A percentile compares a stretch with the other conserved stretches of the same genome.
Conservation (phyloP, 2,113 vertebrate species). For the Mesitornis unicolor region DNA sequence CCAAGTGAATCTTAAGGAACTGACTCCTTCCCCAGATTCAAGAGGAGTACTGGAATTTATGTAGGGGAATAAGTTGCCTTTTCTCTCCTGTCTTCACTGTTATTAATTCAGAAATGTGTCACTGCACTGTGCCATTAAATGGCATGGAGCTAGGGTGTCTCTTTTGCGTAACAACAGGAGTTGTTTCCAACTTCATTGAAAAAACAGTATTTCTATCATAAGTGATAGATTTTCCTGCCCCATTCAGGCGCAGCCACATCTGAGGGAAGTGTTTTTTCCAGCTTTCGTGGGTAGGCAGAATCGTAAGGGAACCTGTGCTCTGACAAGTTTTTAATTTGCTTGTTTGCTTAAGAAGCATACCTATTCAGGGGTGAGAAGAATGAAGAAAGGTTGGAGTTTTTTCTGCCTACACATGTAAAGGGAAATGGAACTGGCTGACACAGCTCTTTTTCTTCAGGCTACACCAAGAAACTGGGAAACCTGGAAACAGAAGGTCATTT, state of each 20-base stretch:
- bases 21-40: not conserved
- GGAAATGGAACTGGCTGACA: not conserved
- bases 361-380: not conserved
- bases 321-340: not conserved
- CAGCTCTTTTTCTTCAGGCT: not conserved
- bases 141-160: not conserved
- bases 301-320: rapidly evolving
- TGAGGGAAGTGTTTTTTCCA: not conserved
- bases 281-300: not conserved
- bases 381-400: not conserved
- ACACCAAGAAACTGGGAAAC: not conserved
- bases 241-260: not conserved
- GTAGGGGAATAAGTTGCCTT: not conserved
- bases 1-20: not conserved
- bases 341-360: not conserved
- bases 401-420: not conserved
- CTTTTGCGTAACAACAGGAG: not conserved
- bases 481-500: conserved; percentile 11
- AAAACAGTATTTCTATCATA: not conserved
- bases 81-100: not conserved
- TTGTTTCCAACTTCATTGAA: not conserved
- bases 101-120: not conserved
- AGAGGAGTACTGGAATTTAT: not conserved
- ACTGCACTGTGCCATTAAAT: not conserved
- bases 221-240: not conserved